These are phyloP conservation scores for Neopipo cinnamomea DNA, from an alignment of 2,113 vertebrate genomes.

Conservation along the genomic window DNA sequence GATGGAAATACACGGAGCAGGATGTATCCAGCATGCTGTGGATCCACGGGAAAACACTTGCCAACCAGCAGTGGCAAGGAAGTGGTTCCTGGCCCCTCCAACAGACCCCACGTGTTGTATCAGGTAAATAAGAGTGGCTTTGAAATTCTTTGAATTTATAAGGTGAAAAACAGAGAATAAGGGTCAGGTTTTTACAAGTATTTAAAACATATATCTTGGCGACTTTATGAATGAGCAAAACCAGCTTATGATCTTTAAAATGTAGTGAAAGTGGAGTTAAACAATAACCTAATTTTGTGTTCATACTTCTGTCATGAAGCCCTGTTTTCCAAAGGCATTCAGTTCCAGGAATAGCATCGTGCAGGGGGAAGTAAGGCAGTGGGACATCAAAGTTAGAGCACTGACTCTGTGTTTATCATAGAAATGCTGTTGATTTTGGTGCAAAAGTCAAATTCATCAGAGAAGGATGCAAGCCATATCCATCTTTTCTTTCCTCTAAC, in stretches of 20 bases:
- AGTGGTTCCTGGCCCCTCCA: background rate
- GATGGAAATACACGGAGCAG: background rate
- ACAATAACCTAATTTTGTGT: background rate
- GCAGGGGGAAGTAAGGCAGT: background rate
- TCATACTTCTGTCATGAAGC: background rate
- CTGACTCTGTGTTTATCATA: background rate
- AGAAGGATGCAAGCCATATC: background rate
- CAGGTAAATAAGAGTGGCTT: background rate
- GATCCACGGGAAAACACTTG: background rate
- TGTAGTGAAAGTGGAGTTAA: background rate
- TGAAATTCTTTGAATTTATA: background rate
- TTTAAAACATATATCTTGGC: background rate
- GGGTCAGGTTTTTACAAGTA: background rate
- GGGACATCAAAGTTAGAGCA: background rate
- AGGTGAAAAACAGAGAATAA: background rate
- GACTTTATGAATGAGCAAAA: background rate
- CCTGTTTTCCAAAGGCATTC: background rate
- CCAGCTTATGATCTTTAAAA: background rate
- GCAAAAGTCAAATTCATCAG: background rate
- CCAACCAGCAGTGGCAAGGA: background rate
- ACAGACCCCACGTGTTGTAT: background rate
- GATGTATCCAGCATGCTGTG: fast-evolving
- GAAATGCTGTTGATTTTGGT: background rate
- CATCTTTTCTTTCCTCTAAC: background rate
- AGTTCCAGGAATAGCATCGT: background rate